A percentile compares a stretch with the other conserved stretches of the same genome.
Evolutionary conservation across 2,888 invertebrate genomes (phyloP).

Genomic region (Perizoma affinitatum): DNA sequence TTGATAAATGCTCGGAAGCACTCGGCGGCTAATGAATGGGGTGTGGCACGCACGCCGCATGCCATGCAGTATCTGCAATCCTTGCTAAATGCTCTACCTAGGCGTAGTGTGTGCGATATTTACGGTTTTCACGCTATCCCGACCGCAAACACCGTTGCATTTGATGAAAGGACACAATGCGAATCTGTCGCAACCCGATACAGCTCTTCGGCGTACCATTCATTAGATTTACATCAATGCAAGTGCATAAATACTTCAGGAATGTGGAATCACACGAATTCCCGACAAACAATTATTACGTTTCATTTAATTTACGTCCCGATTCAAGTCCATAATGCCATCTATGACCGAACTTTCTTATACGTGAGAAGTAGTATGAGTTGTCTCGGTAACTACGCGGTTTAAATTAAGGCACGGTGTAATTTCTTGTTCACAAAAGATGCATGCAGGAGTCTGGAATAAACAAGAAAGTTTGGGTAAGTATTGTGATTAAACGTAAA

Average conservation of each 20-base stretch:
- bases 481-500: too few species aligned
- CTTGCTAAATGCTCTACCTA: conserved; percentile 58
- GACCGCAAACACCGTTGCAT: conserved; percentile 44
- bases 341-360: too few species aligned
- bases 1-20: conserved; percentile 83
- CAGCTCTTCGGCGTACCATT: conserved; percentile 23
- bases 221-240: conserved; percentile 21
- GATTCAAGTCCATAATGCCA: too few species aligned
- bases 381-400: not conserved
- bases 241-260: too few species aligned
- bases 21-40: conserved; percentile 81
- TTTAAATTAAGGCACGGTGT: not conserved
- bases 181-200: conserved; percentile 23
- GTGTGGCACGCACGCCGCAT: conserved; percentile 78
- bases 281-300: too few species aligned
- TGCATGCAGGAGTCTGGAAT: conserved; percentile 14
- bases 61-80: conserved; percentile 71
- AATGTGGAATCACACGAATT: too few species aligned
- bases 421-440: not conserved
- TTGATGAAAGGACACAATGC: conserved; percentile 39
- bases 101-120: conserved; percentile 53
- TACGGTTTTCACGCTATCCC: conserved; percentile 53
- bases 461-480: not conserved
- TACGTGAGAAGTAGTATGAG: too few species aligned
- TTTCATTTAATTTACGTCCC: too few species aligned